Conservation (phyloP, 1,140 invertebrate genomes). For the Ostrea edulis region DNA sequence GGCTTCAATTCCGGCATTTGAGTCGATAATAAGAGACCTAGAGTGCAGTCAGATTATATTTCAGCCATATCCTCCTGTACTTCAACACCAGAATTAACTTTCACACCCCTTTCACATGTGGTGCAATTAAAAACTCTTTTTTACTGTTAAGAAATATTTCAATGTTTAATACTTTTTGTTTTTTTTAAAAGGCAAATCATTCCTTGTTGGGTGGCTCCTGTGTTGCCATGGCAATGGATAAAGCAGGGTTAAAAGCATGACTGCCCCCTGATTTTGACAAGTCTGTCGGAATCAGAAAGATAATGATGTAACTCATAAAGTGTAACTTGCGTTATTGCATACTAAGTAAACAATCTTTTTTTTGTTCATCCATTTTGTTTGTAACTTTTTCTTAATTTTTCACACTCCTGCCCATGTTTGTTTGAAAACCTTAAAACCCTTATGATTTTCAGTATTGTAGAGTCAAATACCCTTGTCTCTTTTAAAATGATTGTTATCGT, state of each 20-base stretch:
- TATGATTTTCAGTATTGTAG: too few relatives aligned
- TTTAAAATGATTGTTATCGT: too few relatives aligned
- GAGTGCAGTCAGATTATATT: conserved; percentile 10
- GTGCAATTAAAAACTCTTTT: neutral
- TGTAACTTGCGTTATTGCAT: neutral
- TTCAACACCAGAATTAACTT: neutral
- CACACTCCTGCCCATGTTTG: too few relatives aligned
- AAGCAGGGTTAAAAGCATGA: conserved; percentile 7
- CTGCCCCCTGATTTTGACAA: neutral
- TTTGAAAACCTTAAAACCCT: too few relatives aligned
- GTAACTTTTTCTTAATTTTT: too few relatives aligned
- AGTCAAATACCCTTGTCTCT: too few relatives aligned
- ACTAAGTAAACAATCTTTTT: neutral
- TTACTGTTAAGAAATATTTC: neutral
- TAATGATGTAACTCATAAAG: neutral
- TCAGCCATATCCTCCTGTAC: neutral
- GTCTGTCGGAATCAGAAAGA: neutral
- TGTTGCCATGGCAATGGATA: conserved; percentile 14
- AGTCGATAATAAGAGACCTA: conserved; percentile 7
- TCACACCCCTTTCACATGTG: neutral
- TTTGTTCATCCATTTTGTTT: neutral
- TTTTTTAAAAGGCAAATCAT: neutral
- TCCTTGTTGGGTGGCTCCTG: conserved; percentile 20
- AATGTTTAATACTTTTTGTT: too few relatives aligned
- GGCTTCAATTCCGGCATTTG: conserved; percentile 24